Evolutionary conservation across 2,888 invertebrate species (phyloP), one percentile per base, ranked within the genome.

Genomic region (Sphaerophoria rueppellii): DNA sequence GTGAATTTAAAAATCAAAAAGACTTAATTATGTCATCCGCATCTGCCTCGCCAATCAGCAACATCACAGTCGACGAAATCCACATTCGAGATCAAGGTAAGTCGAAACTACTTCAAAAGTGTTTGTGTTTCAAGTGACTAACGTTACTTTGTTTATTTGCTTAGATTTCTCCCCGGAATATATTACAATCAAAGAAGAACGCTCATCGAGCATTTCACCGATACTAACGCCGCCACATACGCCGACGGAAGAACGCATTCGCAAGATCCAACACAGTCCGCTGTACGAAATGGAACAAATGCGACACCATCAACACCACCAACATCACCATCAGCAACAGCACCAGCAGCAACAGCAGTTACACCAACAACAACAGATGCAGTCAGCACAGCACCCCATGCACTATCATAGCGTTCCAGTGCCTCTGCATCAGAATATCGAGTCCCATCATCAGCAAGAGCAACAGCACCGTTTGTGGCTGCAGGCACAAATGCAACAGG

Each of bases 221-320:
- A 93, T 95, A 88, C 93, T 95, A 87, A 95, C 95, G 87, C 95
- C 95, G 55, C 95, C 95, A 12, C 95, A 94, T 88, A 95, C 95
- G 88, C 95, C 95, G 89, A 95, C 95, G 70, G 95, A 93, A 88
- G 91, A 91, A 86, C 89, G 89, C 6, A 67, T 87, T 87, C 55
- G 87, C 46, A 87, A 87, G 54, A 77, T 87, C 2, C 63, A 83
- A 76, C 86, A 88, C 76, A 87, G 86, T 73, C 72, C 90, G 57
- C 54, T 88, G 5, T 88, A 88, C 69, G 89, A 89, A 73, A 88
- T 89, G 88, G 91, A 91, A 60, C 89, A 89, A 69, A 88, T 89
- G 73, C 89, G 87, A 87, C 90, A 86, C 63, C 90, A 90, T 16
- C 86, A 87, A 6, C 87, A 82, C 5, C 73, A 72, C 6, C 87